Percentiles rank a stretch among this genome's conserved stretches.
Conservation (phyloP, 92 coral and sea anemone genomes). For the Parazoanthus swiftii region DNA sequence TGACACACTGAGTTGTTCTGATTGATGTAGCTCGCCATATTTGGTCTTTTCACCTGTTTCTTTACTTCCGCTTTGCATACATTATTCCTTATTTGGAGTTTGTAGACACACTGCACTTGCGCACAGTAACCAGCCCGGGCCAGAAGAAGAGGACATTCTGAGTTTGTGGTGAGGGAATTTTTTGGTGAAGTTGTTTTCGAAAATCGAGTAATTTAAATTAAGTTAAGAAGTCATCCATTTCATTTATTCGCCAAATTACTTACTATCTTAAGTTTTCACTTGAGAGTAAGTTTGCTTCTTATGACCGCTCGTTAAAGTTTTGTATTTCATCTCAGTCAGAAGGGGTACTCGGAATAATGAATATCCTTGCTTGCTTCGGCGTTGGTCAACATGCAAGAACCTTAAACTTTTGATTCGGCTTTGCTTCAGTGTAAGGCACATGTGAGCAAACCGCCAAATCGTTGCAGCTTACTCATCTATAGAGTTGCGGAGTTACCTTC, state of each 20-base stretch:
- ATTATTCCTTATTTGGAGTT: constrained; percentile 36
- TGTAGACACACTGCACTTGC: constrained; percentile 41
- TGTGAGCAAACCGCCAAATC: not conserved
- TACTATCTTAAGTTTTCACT: not conserved
- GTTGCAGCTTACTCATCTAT: not conserved
- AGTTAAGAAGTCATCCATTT: not conserved
- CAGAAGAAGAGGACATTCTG: constrained; percentile 20
- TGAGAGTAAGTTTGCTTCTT: not conserved
- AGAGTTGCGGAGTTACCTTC: not conserved
- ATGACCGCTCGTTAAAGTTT: not conserved
- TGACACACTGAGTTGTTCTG: constrained; percentile 1
- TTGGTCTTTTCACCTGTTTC: constrained; percentile 35
- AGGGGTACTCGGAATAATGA: constrained; percentile 29
- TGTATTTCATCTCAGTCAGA: constrained; percentile 16
- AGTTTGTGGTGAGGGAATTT: constrained; percentile 25
- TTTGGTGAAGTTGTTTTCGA: constrained; percentile 8
- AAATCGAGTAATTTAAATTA: not conserved
- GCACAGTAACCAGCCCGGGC: constrained; percentile 15
- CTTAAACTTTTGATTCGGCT: not conserved
- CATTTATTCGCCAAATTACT: not conserved
- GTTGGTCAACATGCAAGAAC: constrained; percentile 10
- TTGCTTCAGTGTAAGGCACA: not conserved
- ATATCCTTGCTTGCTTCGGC: not conserved
- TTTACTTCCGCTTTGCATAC: constrained; percentile 36
- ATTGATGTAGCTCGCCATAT: constrained; percentile 29